Base-by-base conservation (phyloP, 2,888 invertebrate genomes). In the Tetragnatha montana region DNA sequence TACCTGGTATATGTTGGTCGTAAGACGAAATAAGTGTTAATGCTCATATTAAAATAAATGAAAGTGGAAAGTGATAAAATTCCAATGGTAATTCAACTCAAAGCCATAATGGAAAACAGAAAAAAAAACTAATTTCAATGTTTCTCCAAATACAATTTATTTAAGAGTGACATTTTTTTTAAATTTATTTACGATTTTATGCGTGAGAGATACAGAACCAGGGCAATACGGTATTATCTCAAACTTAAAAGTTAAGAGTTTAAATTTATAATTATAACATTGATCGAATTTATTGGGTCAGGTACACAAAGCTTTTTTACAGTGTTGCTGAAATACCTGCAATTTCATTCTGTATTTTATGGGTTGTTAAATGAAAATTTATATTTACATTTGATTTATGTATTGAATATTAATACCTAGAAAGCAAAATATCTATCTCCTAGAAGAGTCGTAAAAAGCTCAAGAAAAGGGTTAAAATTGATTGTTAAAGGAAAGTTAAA, bases 181-280 rank as follows among this genome's bases (percentile, higher is more conserved):
- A 81, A 68, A 73, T 88, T 76, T 81, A 75, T 21, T 74, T 75
- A 75, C 47, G 80, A 69, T 89, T 84, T 89, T 80, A 84, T 84
- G 84, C 84, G 88, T 47, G 80, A 81, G 84, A 78, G 75, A 50
- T 81, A 84, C 84, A 81, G 84, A 80, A 89, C 84, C 88, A 89
- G 88, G 84, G 88, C 88, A 89, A 89, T 89, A 89, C 50, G 88
- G 88, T 89, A 81, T 81, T 84, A 84, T 74, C 88, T 79, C 85
- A 51, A 71, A 47, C 78, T 51, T 50, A 50, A 76, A 83, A 88
- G 35, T 71, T 69, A 78, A 70, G 78, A 73, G 4, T 22, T 50
- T 74, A 74, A 82, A 74, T 60, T 82, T 60, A 74, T 51, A 74
- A 79, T 51, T 14, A 17, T 68, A 47, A 51, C 35, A 73, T 19